Conservation (phyloP, 53 echinoderm and acorn worm species). For the Stichopus horrens region DNA sequence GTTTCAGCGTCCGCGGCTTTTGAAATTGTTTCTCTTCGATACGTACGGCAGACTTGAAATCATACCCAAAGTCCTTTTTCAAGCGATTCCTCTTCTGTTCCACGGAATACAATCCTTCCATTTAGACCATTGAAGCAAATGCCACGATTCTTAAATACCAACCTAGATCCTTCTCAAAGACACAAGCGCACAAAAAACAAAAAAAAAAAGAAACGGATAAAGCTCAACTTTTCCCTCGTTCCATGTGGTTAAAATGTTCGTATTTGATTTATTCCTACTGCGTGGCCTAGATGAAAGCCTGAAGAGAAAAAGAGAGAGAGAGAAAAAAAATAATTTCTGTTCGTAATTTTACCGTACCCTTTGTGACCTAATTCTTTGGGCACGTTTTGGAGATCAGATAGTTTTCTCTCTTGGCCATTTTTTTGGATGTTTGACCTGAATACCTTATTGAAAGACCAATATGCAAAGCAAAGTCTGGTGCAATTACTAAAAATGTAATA, state of each 20-base stretch:
- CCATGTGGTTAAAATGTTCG: neutral
- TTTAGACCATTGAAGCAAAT: no score
- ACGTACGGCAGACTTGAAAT: no score
- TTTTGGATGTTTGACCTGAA: neutral
- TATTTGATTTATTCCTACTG: neutral
- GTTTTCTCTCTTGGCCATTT: neutral
- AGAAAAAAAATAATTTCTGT: neutral
- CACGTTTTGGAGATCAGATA: neutral
- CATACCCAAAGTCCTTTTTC: no score
- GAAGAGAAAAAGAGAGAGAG: neutral
- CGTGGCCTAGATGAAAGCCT: neutral
- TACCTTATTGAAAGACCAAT: neutral
- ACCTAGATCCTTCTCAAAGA: no score
- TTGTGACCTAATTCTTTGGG: neutral
- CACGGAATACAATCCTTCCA: no score
- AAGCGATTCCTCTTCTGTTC: no score
- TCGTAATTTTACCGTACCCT: neutral
- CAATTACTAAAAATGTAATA: no score
- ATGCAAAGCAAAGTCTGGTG: no score
- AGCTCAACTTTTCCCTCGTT: neutral
- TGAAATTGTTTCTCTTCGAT: no score
- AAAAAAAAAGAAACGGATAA: neutral
- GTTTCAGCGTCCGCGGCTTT: no score
- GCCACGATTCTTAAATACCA: no score
- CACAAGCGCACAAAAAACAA: no score